phyloP scores from a whole-genome alignment of 2,888 invertebrate genomes.

The Sinhomidia bicolor region DNA sequence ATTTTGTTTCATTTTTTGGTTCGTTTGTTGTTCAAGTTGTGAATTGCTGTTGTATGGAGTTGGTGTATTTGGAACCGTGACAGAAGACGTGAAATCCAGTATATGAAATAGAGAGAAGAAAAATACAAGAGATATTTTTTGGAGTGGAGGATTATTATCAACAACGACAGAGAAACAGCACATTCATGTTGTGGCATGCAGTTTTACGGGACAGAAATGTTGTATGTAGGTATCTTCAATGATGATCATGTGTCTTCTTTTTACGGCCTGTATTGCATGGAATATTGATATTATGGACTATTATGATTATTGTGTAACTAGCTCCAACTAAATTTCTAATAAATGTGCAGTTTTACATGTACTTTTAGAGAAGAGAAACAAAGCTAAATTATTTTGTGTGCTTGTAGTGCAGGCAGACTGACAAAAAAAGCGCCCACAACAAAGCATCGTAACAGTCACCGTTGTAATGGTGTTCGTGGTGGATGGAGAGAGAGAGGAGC shows the following conservation, averaged over 20 bases:
- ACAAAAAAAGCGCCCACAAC: constrained; percentile 58
- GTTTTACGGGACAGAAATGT: not conserved
- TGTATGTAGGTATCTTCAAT: not conserved
- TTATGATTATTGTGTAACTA: constrained; percentile 42
- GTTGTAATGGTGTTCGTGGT: not conserved
- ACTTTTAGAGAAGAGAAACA: not conserved
- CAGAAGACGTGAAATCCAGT: not conserved
- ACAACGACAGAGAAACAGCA: not conserved
- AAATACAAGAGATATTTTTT: constrained; percentile 30
- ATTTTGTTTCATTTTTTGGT: constrained; percentile 40
- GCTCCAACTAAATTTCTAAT: not conserved
- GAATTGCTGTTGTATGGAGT: not conserved
- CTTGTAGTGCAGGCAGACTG: not conserved
- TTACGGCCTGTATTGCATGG: constrained; percentile 4
- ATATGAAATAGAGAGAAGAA: constrained; percentile 20
- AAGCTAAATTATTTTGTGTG: constrained; percentile 7
- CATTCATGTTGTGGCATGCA: constrained; percentile 41
- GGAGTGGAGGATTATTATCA: constrained; percentile 35
- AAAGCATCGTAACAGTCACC: constrained; percentile 18
- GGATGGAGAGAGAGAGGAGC: not conserved
- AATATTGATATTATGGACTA: constrained; percentile 22
- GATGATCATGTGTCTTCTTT: constrained; percentile 35
- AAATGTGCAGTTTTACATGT: not conserved
- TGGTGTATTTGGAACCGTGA: not conserved
- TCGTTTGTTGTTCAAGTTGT: constrained; percentile 25